These are phyloP conservation scores for Steinernema scapterisci DNA, from an alignment of 2,888 invertebrate species.

Conservation along the genomic window DNA sequence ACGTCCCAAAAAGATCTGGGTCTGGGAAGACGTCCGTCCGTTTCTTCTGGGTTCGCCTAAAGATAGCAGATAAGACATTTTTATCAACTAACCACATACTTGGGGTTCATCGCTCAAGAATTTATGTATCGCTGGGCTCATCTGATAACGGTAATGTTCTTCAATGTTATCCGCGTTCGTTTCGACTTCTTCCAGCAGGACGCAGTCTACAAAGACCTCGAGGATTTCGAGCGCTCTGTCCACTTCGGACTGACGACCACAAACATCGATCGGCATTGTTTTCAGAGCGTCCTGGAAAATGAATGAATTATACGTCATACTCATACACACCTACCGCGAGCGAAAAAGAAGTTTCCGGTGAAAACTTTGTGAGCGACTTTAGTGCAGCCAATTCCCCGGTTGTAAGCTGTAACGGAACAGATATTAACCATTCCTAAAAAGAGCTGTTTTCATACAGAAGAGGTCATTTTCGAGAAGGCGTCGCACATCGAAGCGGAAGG, in stretches of 20 bases:
- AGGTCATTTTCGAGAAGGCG: not conserved
- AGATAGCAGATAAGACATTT: too few relatives aligned
- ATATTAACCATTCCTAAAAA: not conserved
- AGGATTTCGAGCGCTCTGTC: not conserved
- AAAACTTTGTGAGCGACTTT: not conserved
- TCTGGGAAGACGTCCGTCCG: too few relatives aligned
- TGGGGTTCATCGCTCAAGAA: not conserved
- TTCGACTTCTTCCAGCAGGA: slow-evolving; percentile 12
- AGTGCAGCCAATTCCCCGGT: not conserved
- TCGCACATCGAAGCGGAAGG: not conserved
- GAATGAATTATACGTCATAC: not conserved
- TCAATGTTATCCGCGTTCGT: not conserved
- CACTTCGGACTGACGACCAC: not conserved
- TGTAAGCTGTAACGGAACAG: not conserved
- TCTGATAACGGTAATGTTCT: slow-evolving; percentile 7
- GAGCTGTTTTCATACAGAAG: not conserved
- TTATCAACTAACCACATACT: too few relatives aligned
- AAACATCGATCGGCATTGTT: slow-evolving; percentile 15
- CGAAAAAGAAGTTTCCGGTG: not conserved
- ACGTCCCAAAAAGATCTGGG: too few relatives aligned
- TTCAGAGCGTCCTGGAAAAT: not conserved
- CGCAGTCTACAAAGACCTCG: not conserved
- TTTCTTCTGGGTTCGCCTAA: too few relatives aligned
- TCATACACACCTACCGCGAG: not conserved
- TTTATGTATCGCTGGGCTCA: slow-evolving; percentile 2